Percentiles rank a stretch among this genome's conserved stretches.
Evolutionary conservation across 2,113 vertebrate genomes (phyloP).

Genomic region (Labrus mixtus): DNA sequence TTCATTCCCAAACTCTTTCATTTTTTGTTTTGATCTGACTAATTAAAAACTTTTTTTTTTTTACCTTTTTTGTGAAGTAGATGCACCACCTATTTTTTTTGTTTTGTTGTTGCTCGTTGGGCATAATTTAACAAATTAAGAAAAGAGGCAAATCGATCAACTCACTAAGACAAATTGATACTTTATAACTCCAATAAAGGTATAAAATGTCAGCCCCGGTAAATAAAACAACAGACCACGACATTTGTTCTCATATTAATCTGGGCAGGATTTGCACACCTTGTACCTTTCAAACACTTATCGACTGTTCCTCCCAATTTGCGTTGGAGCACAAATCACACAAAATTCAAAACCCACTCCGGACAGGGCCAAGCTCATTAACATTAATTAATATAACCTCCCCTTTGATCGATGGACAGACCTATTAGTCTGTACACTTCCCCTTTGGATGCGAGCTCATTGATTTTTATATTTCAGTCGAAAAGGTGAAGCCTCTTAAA

Average conservation of each 20-base stretch:
- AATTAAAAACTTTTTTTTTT: slow-evolving; percentile 41
- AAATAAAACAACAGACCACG: slow-evolving; percentile 8
- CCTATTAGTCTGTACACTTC: slow-evolving; percentile 55
- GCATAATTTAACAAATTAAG: not conserved
- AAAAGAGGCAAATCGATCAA: slow-evolving; percentile 8
- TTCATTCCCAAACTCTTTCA: slow-evolving; percentile 20
- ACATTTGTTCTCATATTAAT: slow-evolving; percentile 32
- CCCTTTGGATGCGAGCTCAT: slow-evolving; percentile 51
- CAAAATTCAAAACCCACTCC: slow-evolving; percentile 36
- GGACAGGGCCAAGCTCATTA: slow-evolving; percentile 59
- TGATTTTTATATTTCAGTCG: slow-evolving; percentile 74
- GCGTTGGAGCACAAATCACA: slow-evolving; percentile 56
- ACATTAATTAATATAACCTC: slow-evolving; percentile 71
- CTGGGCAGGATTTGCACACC: slow-evolving; percentile 29
- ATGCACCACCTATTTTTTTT: slow-evolving; percentile 26
- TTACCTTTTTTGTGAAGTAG: not conserved
- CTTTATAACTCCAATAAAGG: slow-evolving; percentile 12
- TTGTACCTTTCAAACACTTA: slow-evolving; percentile 58
- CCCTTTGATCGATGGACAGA: slow-evolving; percentile 71
- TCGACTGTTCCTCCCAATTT: slow-evolving; percentile 55
- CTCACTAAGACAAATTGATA: slow-evolving; percentile 3
- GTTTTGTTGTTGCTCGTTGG: not conserved
- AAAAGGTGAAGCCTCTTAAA: slow-evolving; percentile 77
- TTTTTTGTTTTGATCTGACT: slow-evolving; percentile 46
- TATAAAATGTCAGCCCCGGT: slow-evolving; percentile 56